Evolutionary conservation across 2,113 vertebrate species (phyloP).

Genomic region (Cyprinus carpio): DNA sequence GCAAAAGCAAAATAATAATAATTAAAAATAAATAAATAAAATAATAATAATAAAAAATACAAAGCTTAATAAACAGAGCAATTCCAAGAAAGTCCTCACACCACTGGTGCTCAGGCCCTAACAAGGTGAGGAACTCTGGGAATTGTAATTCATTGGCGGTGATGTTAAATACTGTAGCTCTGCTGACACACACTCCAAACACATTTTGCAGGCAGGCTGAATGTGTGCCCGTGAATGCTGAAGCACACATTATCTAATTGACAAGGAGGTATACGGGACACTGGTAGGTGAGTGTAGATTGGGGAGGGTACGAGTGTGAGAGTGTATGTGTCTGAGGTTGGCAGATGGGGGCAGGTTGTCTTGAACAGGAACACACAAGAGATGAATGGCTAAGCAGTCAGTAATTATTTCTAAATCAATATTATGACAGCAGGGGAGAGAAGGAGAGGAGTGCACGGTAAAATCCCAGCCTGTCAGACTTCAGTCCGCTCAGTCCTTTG

Average conservation of each 20-base stretch:
- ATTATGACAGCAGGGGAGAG: slow-evolving; percentile 50
- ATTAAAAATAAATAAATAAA: too few relatives aligned
- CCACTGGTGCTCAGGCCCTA: not conserved
- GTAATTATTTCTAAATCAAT: slow-evolving; percentile 57
- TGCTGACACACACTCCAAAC: not conserved
- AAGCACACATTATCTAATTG: slow-evolving; percentile 35
- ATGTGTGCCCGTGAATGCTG: not conserved
- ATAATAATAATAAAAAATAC: too few relatives aligned
- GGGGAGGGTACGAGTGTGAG: not conserved
- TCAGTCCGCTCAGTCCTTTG: slow-evolving; percentile 18
- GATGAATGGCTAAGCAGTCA: slow-evolving; percentile 31
- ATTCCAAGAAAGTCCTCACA: too few relatives aligned
- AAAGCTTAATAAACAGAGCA: too few relatives aligned
- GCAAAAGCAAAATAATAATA: too few relatives aligned
- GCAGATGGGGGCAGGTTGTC: slow-evolving; percentile 13
- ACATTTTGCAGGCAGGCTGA: not conserved
- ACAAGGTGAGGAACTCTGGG: too few relatives aligned
- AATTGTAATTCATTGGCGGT: not conserved
- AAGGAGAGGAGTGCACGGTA: not conserved
- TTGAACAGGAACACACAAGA: slow-evolving; percentile 25
- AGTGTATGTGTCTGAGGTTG: slow-evolving; percentile 17
- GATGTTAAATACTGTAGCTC: not conserved
- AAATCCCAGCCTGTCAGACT: slow-evolving; percentile 42
- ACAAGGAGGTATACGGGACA: not conserved
- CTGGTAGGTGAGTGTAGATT: slow-evolving; percentile 8